These are phyloP conservation scores for Teleogryllus occipitalis DNA, from an alignment of 1,140 invertebrate species.

Conservation along the genomic window DNA sequence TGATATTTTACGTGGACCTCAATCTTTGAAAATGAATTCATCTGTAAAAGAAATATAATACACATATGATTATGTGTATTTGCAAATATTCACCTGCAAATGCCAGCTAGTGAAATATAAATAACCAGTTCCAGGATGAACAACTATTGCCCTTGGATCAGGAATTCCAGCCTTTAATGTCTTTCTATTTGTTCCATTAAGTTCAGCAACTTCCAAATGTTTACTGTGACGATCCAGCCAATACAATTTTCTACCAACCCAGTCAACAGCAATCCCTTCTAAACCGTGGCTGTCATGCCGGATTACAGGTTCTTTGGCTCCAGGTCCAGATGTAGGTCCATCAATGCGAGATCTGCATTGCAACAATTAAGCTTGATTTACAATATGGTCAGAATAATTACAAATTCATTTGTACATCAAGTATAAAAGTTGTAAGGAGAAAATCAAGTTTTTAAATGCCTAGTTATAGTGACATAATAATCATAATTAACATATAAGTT, in stretches of 20 bases:
- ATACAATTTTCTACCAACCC: conserved; percentile 93
- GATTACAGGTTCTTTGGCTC: conserved; percentile 71
- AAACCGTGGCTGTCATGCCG: conserved; percentile 88
- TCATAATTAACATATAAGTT: too few species aligned
- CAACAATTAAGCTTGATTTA: background rate
- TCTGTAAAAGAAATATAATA: background rate
- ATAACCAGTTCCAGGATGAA: conserved; percentile 90
- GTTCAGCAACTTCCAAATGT: conserved; percentile 83
- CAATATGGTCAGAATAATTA: background rate
- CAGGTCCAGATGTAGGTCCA: conserved; percentile 20
- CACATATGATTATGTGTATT: background rate
- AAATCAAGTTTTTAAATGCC: background rate
- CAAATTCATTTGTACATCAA: background rate
- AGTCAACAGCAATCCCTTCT: conserved; percentile 95
- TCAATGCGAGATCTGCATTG: background rate
- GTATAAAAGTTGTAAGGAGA: background rate
- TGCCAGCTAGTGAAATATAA: conserved; percentile 96
- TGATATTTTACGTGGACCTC: too few species aligned
- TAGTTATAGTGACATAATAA: too few species aligned
- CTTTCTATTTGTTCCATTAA: conserved; percentile 85
- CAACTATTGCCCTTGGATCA: conserved; percentile 87
- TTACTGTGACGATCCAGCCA: conserved; percentile 95
- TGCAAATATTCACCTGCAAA: conserved; percentile 45
- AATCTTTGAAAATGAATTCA: background rate
- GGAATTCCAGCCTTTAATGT: conserved; percentile 80